Base-by-base conservation (phyloP, 2,113 vertebrate genomes). In the Lonchura striata region DNA sequence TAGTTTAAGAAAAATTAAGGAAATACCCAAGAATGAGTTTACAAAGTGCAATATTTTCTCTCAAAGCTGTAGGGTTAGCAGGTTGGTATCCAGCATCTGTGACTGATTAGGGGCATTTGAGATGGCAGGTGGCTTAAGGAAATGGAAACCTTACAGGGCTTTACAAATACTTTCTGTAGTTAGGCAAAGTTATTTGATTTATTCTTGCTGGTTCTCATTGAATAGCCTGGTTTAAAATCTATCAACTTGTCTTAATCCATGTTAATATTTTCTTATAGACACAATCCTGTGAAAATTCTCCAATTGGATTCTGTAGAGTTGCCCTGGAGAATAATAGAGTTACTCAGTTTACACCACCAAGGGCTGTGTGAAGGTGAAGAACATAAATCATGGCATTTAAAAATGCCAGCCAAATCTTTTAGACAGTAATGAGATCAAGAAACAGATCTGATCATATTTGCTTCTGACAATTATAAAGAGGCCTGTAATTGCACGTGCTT, bases 101-200 rank as follows among this genome's bases (percentile, higher is more conserved):
- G 96, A 86, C 92, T 96, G 82, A 98, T 98, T 98, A 98, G 74
- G 66, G 94, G 88, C 95, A 94, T 87, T 97, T 96, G 97, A 98
- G 95, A 96, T 97, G 98, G 97, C 98, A 98, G 98, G 98, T 98
- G 98, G 97, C 96, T 98, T 97, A 96, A 95, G 94, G 97, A 97
- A 98, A 98, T 93, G 87, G 94, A 97, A 96, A 95, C 96, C 94
- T 97, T 80, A 60, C 78, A 86, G 94, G 91, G 95, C 97, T 98
- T 97, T 98, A 92, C 97, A 98, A 98, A 97, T 96, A 97, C 96
- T 96, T 98, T 96, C 86, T 94, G 82, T 94, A 95, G 93, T 96
- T 96, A 95, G 90, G 95, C 93, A 90, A 94, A 96, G 94, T 96
- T 92, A 97, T 90, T 96, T 81, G 96, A 96, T 98, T 97, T 94